Evolutionary conservation across 2,113 vertebrate genomes (phyloP), one percentile per base, ranked within the genome.

Genomic region (Zosterops hypoxanthus): DNA sequence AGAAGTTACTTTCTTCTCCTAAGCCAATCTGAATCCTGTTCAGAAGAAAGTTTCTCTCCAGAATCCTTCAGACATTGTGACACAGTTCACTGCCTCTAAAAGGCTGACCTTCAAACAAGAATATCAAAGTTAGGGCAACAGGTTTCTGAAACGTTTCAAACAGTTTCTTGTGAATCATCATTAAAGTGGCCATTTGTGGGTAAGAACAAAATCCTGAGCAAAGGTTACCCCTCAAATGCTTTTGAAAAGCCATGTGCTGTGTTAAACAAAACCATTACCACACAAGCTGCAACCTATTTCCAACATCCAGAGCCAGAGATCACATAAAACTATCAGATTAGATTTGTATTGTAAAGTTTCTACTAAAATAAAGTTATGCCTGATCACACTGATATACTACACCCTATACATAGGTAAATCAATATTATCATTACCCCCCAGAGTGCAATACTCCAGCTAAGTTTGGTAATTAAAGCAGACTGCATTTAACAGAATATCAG

Each of bases 231-330:
- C 23, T 57, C 50, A 85, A 53, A 66, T 61, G 75, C 68, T 86
- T 95, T 91, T 86, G 87, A 94, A 97, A 94, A 86, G 46, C 31
- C 65, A 50, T 55, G 12, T 31, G 82, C 44, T 65, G 8, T 42
- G 31, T 85, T 94, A 94, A 94, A 34, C 42, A 73, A 96, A 95
- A 69, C 52, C 86, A 79, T 88, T 88, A 76, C 69, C 70, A 80
- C 59, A 65, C 88, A 94, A 44, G 56, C 94, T 76, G 34, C 50
- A 90, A 53, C 47, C 65, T 88, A 56, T 73, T 94, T 93, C 79
- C 90, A 94, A 61, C 72, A 84, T 92, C 71, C 89, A 85, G 88
- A 92, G 88, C 70, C 81, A 97, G 59, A 88, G 71, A 78, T 75
- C 84, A 29, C 66, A 79, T 71, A 79, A 91, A 94, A 70, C 94